These are phyloP conservation scores for Contarinia nasturtii DNA, from an alignment of 1,140 invertebrate species.

Conservation along the genomic window DNA sequence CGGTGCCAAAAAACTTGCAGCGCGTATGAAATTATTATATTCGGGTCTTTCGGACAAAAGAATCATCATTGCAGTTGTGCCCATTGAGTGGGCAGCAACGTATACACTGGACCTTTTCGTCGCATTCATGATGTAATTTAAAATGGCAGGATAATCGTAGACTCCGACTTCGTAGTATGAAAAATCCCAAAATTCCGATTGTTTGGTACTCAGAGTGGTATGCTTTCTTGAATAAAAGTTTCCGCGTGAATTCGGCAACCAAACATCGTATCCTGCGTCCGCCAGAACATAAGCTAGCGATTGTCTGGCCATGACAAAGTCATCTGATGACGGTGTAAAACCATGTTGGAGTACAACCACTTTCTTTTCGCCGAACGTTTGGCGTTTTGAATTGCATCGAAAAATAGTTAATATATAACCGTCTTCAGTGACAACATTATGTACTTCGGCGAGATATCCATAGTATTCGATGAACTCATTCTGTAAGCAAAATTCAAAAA, in stretches of 20 bases:
- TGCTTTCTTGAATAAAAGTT: conserved; percentile 13
- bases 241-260: conserved; percentile 3
- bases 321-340: no score
- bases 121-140: no score
- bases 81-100: conserved; percentile 44
- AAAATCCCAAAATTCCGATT: conserved; percentile 26
- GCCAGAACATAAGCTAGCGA: no score
- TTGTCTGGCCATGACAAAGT: no score
- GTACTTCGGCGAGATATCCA: conserved; percentile 36
- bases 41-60: conserved; percentile 31
- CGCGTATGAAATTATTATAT: conserved; percentile 36
- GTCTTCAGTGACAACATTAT: conserved; percentile 27
- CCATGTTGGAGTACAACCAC: no score
- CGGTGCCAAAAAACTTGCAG: conserved; percentile 38
- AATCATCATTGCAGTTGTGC: conserved; percentile 35
- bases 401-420: conserved; percentile 31
- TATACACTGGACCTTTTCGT: no score
- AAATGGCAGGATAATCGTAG: conserved; percentile 29
- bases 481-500: no score
- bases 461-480: no score
- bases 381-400: no score
- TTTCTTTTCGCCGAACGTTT: no score
- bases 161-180: conserved; percentile 41
- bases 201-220: conserved; percentile 16
- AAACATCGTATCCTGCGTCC: conserved; percentile 5